phyloP scores from a whole-genome alignment of 1,140 invertebrate genomes.

The roundworm (Caenorhabditis elegans) region DNA sequence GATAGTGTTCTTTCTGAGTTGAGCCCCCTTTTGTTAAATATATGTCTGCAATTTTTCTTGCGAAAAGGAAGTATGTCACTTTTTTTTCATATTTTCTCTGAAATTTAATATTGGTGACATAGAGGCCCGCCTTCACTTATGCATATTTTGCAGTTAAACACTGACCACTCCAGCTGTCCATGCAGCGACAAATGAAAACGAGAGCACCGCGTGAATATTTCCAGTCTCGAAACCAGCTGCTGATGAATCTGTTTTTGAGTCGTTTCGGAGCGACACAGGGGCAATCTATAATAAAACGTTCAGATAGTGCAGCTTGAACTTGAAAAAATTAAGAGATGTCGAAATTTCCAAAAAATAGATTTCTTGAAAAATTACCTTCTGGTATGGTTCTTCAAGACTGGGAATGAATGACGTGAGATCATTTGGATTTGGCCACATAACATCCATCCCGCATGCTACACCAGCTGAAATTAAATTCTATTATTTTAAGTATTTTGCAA shows the following conservation, averaged over 20 bases:
- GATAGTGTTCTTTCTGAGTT: no score
- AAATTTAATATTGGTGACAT: no score
- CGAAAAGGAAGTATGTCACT: no score
- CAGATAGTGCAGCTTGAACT: no score
- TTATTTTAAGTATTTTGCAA: no score
- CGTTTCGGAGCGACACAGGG: background rate
- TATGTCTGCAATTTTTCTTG: no score
- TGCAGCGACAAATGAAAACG: slow-evolving; percentile 54
- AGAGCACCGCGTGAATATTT: slow-evolving; percentile 45
- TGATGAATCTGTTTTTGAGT: background rate
- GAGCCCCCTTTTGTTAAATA: no score
- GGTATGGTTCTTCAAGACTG: background rate
- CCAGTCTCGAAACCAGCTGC: background rate
- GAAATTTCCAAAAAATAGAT: no score
- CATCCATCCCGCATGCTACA: slow-evolving; percentile 19
- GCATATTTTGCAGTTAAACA: slow-evolving; percentile 4
- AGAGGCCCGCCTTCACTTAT: no score
- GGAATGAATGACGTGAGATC: slow-evolving; percentile 1
- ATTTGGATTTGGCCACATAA: slow-evolving; percentile 38
- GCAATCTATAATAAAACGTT: background rate
- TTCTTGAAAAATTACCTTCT: background rate
- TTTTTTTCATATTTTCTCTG: no score
- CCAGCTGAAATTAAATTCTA: slow-evolving; percentile 20
- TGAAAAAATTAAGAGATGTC: no score
- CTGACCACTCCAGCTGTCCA: slow-evolving; percentile 60